Conservation (phyloP, 2,888 invertebrate genomes). For the Bugulina stolonifera region DNA sequence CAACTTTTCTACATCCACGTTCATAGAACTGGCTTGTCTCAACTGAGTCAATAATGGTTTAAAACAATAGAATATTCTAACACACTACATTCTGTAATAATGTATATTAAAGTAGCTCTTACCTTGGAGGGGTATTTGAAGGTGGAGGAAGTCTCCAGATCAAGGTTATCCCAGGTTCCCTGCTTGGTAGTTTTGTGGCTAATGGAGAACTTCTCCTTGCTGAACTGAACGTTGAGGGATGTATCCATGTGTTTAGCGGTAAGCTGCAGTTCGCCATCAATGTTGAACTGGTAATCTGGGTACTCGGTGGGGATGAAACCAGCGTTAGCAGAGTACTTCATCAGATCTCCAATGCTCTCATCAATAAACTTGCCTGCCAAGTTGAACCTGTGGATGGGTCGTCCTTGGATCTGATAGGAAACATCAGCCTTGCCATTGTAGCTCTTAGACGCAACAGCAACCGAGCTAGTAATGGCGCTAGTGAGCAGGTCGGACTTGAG, state of each 20-base stretch:
- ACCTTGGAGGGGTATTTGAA: conserved; percentile 23
- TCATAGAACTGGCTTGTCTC: neutral
- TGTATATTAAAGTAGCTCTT: no score
- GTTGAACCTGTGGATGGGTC: conserved; percentile 26
- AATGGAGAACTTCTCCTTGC: conserved; percentile 7
- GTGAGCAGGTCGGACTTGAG: conserved; percentile 29
- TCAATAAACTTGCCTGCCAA: conserved; percentile 27
- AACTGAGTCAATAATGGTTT: neutral
- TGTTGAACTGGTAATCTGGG: conserved; percentile 32
- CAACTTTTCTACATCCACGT: neutral
- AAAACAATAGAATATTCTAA: no score
- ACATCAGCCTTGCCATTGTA: conserved; percentile 15
- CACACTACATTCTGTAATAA: no score
- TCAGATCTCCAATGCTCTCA: conserved; percentile 18
- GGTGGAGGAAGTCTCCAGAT: neutral
- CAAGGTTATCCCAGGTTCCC: neutral
- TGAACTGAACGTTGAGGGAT: neutral
- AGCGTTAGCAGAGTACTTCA: neutral
- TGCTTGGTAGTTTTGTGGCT: conserved; percentile 6
- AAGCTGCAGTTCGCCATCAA: conserved; percentile 31
- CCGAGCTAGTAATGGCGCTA: conserved; percentile 27
- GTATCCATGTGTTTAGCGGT: conserved; percentile 30
- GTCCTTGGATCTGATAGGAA: neutral
- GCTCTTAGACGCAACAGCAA: conserved; percentile 23
- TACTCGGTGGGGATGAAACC: conserved; percentile 33